These are phyloP conservation scores for Rhynchophorus ferrugineus DNA, from an alignment of 1,140 invertebrate genomes.

Conservation along the genomic window DNA sequence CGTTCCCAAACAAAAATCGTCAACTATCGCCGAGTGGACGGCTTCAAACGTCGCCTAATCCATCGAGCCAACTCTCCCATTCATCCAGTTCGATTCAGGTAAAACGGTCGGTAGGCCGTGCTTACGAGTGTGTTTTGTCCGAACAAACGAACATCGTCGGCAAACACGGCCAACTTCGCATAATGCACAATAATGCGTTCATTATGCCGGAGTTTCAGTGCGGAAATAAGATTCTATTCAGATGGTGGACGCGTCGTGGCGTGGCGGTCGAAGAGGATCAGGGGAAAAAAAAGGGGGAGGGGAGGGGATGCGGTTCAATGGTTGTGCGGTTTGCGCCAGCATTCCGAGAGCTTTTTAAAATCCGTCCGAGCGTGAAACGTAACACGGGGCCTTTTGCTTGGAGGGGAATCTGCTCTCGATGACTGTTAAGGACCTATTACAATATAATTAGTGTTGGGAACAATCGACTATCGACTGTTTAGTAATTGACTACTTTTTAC, in stretches of 20 bases:
- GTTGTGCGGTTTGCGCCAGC: neutral
- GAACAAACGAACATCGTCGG: slow-evolving; percentile 24
- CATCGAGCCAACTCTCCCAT: neutral
- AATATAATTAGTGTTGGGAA: neutral
- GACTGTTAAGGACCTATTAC: neutral
- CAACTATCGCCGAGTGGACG: neutral
- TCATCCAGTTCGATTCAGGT: neutral
- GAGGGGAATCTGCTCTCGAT: neutral
- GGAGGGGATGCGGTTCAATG: neutral
- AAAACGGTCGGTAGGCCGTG: slow-evolving; percentile 14
- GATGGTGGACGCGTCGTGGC: no score
- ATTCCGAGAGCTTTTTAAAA: slow-evolving; percentile 1
- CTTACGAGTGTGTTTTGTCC: slow-evolving; percentile 23
- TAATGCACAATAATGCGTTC: slow-evolving; percentile 20
- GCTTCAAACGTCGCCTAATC: no score
- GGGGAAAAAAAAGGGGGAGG: no score
- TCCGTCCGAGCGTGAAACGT: slow-evolving; percentile 3
- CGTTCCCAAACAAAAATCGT: neutral
- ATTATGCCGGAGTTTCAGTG: slow-evolving; percentile 21
- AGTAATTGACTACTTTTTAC: no score
- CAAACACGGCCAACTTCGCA: slow-evolving; percentile 21
- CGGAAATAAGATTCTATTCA: slow-evolving; percentile 25
- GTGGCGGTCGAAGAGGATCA: no score
- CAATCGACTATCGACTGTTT: no score
- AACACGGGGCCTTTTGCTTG: neutral